Evolutionary conservation across 2,113 vertebrate species (phyloP), one percentile per base, ranked within the genome.

Genomic region (Piliocolobus tephrosceles): DNA sequence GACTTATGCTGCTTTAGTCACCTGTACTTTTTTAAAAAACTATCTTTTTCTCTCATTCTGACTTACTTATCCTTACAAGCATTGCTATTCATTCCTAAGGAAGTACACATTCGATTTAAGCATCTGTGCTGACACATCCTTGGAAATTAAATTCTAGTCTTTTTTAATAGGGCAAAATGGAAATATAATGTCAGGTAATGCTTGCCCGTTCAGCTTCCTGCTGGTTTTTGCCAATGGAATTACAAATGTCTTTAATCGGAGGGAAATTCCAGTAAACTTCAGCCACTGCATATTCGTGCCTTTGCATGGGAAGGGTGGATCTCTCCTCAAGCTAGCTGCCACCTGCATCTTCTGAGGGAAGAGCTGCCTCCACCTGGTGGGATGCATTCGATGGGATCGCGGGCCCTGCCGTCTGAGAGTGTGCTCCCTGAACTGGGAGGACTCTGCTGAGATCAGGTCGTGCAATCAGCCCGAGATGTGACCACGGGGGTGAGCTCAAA

Each of bases 141-240:
- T 88, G 38, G 52, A 73, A 76, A 88, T 95, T 84, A 89, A 88
- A 84, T 84, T 92, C 7, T 78, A 93, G 55, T 76, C 55, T 93
- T 95, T 81, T 30, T 75, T 95, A 86, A 95, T 61, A 80, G 91
- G 50, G 32, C 13, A 68, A 93, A 95, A 91, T 97, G 38, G n/a
- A 80, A 94, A 47, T 30, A 43, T 0, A 5, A 1, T 64, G 12
- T 52, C 47, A 57, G 79, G 6, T 32, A 81, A 83, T 75, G 43
- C 27, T 40, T 70, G 25, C 18, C 22, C 66, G 76, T 66, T 90
- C 61, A 93, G 50, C 8, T n/a, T 78, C 17, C 30, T 45, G 50
- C 9, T 80, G 27, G 10, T 90, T 93, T 96, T 27, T 96, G 30
- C 40, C 57, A 70, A 52, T 93, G 20, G 81, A 81, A 90, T 93